A percentile compares a stretch with the other conserved stretches of the same genome.
phyloP scores from a whole-genome alignment of 2,113 vertebrate species.

The Thinocorus orbignyianus region DNA sequence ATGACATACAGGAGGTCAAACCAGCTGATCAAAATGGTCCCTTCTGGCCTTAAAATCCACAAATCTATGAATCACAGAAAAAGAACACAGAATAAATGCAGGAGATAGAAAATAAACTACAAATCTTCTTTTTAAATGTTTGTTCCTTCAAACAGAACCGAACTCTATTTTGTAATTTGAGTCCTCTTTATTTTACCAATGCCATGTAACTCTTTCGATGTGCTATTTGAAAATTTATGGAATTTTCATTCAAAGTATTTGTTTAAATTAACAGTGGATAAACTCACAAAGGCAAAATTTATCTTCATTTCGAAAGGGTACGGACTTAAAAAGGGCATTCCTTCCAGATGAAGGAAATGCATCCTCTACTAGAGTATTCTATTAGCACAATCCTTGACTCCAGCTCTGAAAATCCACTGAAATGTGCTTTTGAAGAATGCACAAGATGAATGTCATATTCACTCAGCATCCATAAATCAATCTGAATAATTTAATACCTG shows the following conservation, averaged over 20 bases:
- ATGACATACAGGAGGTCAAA: not conserved
- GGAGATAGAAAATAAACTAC: not conserved
- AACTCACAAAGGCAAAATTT: slow-evolving; percentile 30
- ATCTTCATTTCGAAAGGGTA: not conserved
- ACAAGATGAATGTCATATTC: slow-evolving; percentile 66
- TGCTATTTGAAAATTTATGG: not conserved
- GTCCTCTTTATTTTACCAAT: not conserved
- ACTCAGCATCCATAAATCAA: slow-evolving; percentile 68
- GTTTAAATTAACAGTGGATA: not conserved
- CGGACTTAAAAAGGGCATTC: slow-evolving; percentile 6
- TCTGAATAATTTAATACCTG: slow-evolving; percentile 76
- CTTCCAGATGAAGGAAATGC: slow-evolving; percentile 50
- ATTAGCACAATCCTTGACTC: not conserved
- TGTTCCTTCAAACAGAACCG: not conserved
- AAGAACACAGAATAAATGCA: not conserved
- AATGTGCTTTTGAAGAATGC: slow-evolving; percentile 65
- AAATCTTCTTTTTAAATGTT: not conserved
- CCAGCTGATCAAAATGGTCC: not conserved
- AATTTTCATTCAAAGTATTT: not conserved
- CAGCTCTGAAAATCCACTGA: slow-evolving; percentile 14
- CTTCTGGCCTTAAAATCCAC: not conserved
- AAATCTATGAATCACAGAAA: not conserved
- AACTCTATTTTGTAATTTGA: not conserved
- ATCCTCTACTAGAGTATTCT: not conserved
- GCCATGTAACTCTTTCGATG: not conserved